Base-by-base conservation (phyloP, 2,113 vertebrate species). In the Coptodon rendalli region DNA sequence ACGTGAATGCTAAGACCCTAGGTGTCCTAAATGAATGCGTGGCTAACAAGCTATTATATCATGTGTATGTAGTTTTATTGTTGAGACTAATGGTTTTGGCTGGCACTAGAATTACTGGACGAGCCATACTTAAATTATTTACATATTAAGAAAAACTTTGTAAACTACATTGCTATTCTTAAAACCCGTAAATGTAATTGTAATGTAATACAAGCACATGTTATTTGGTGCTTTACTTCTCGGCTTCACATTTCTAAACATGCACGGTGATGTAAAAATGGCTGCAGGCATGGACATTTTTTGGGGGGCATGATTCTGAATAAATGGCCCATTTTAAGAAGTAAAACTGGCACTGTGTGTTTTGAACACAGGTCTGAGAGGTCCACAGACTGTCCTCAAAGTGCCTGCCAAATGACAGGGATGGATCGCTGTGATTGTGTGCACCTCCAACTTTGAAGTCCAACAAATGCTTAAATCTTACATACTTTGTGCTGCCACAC, bases 401-500 rank as follows among this genome's bases (percentile, higher is more conserved):
- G 79, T 59, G 19, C 56, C 68, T 52, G 9, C 54, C 73, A 85
- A 87, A 92, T 80, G 83, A 84, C 31, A 82, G n/a, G 17, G 80
- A 89, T 79, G 88, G 87, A 92, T 92, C 52, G 81, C 56, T 52
- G 54, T 86, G 85, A 89, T 68, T 82, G 29, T 2, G 14, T 43
- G 43, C 24, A 31, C 71, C 27, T 88, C 78, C 50, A 88, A 86
- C 86, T 81, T 63, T 68, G 76, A 85, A 92, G 89, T 76, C 82
- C 87, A 86, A 87, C 84, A 85, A 84, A 82, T 53, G 71, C 57
- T 84, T 56, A 36, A 81, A 89, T 89, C 86, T 85, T 29, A 83
- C 17, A 63, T 24, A 81, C 53, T 57, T 53, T 63, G 59, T 87
- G 66, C 13, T 61, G 85, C 59, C 59, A 80, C 31, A 85, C 40